phyloP scores from a whole-genome alignment of 2,113 vertebrate species.

The Tachysurus vachellii region DNA sequence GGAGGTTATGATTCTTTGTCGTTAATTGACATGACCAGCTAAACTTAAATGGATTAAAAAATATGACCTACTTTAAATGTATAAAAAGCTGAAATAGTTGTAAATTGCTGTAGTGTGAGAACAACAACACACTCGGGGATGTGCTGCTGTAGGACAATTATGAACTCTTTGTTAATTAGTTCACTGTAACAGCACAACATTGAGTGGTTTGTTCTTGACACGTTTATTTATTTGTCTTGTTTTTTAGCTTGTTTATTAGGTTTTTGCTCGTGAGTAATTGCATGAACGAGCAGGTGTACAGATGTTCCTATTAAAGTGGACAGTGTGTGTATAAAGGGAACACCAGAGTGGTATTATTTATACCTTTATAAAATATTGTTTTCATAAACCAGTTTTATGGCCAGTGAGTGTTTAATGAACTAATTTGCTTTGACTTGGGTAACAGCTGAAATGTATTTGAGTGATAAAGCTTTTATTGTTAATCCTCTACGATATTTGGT shows the following conservation, averaged over 20 bases:
- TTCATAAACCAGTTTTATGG: not conserved
- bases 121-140: not conserved
- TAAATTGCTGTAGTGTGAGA: not conserved
- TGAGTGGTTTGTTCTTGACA: not conserved
- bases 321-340: too few relatives aligned
- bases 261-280: too few relatives aligned
- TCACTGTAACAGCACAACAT: not conserved
- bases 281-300: too few relatives aligned
- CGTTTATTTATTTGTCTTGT: too few relatives aligned
- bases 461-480: not conserved
- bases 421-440: not conserved
- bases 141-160: not conserved
- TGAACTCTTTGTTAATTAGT: not conserved
- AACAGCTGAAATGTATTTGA: not conserved
- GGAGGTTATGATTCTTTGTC: not conserved
- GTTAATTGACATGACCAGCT: not conserved
- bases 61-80: not conserved
- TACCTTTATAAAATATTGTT: too few relatives aligned
- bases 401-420: not conserved
- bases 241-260: too few relatives aligned
- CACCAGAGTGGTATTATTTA: not conserved
- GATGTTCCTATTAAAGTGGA: too few relatives aligned
- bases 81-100: not conserved
- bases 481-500: not conserved
- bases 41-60: too few relatives aligned